Base-by-base conservation (phyloP, 2,797 vertebrate species). In the Momotus momota region DNA sequence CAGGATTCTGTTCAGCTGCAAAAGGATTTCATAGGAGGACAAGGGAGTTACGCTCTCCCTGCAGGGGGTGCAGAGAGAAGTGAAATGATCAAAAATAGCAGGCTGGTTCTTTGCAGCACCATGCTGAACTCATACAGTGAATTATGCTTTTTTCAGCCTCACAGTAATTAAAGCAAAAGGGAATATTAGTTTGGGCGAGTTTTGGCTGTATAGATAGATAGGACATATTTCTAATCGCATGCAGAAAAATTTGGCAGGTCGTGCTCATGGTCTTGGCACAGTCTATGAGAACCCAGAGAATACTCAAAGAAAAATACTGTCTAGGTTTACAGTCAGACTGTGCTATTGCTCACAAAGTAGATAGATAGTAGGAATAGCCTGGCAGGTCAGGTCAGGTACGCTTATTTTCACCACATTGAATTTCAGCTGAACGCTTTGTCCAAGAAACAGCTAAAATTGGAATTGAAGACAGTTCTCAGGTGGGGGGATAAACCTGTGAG, bases 381-480 rank as follows among this genome's bases (percentile, higher is more conserved):
- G 85, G 40, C 25, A 41, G 40, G 43, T 64, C 45, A 73, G 45
- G 67, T 90, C 54, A 79, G 41, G 67, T 81, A 22, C 86, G 86
- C 55, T 67, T 65, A 14, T 35, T 94, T 92, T 84, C 0, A 4
- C 35, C 67, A 74, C 64, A 6, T 1, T 54, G 55, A 22, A 7
- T 80, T 94, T 89, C 55, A 52, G 20, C 65, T 81, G 69, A 71
- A 78, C 80, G 26, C 79, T 60, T 45, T 41, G 52, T 90, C 92
- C 75, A 92, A 80, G 57, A 94, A 91, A 43, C n/a, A 67, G 52
- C 65, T 92, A 89, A 91, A 94, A 90, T 72, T 92, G 94, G 84
- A 87, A 74, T 7, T 67, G 86, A 82, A 95, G 84, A 19, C 54
- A 22, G 52, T 81, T 90, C 61, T 91, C 72, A 87, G 93, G 81